Conservation (phyloP, 2,797 vertebrate species). For the Pseudochaenichthys georgianus region DNA sequence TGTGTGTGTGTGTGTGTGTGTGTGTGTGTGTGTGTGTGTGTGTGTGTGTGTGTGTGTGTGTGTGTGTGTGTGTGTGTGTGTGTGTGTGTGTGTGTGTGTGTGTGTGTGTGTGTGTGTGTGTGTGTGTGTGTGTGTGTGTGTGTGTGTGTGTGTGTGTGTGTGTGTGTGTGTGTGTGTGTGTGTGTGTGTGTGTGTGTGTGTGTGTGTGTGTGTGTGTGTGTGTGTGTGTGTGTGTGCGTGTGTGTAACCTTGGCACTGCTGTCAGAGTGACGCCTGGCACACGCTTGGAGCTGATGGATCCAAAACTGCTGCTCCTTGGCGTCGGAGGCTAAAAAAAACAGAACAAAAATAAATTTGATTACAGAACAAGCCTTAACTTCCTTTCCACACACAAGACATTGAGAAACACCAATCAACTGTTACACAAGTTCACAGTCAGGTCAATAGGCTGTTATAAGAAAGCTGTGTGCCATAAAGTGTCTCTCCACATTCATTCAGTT, state of each 20-base stretch:
- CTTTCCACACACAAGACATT: not conserved
- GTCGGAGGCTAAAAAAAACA: constrained; percentile 87
- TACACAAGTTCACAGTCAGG: constrained; percentile 21
- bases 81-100: too few relatives aligned
- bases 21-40: too few relatives aligned
- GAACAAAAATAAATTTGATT: constrained; percentile 5
- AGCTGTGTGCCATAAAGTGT: constrained; percentile 22
- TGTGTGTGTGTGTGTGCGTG: constrained; percentile 21
- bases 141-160: too few relatives aligned
- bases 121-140: too few relatives aligned
- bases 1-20: too few relatives aligned
- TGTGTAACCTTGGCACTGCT: constrained; percentile 89
- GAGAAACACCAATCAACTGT: not conserved
- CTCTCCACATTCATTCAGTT: constrained; percentile 2
- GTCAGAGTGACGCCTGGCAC: constrained; percentile 94
- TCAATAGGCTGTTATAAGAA: constrained; percentile 19
- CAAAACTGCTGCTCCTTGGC: constrained; percentile 95
- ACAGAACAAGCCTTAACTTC: constrained; percentile 5
- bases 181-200: too few relatives aligned
- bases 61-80: too few relatives aligned
- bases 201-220: constrained; percentile 18
- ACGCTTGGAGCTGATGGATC: constrained; percentile 95
- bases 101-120: too few relatives aligned
- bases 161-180: too few relatives aligned
- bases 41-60: too few relatives aligned